These are phyloP conservation scores for Tinea semifulvella DNA, from an alignment of 2,888 invertebrate genomes.

Conservation along the genomic window DNA sequence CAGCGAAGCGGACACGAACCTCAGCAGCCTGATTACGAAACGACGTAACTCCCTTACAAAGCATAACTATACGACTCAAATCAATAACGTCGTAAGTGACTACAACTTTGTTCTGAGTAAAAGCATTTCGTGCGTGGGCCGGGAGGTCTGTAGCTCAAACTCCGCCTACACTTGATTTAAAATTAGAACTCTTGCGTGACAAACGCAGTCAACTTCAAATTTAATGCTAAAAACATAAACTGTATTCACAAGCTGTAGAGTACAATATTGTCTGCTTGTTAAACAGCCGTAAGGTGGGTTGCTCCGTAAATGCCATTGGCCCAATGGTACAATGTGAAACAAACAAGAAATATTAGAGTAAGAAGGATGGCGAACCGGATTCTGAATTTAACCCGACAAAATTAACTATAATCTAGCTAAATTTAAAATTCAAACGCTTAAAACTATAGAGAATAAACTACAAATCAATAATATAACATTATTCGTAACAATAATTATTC, in stretches of 20 bases:
- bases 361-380: slow-evolving; percentile 53
- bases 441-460: slow-evolving; percentile 1
- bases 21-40: slow-evolving; percentile 31
- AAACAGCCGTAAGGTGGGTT: slow-evolving; percentile 61
- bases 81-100: slow-evolving; percentile 64
- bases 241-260: slow-evolving; percentile 58
- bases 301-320: slow-evolving; percentile 63
- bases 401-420: slow-evolving; percentile 1
- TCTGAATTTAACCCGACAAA: slow-evolving; percentile 29
- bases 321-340: slow-evolving; percentile 59
- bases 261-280: slow-evolving; percentile 56
- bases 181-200: slow-evolving; percentile 67
- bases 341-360: slow-evolving; percentile 57
- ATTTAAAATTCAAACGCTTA: background rate
- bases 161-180: slow-evolving; percentile 68
- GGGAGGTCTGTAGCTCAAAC: slow-evolving; percentile 57
- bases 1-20: slow-evolving; percentile 35
- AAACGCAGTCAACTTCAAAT: slow-evolving; percentile 62
- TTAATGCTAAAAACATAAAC: slow-evolving; percentile 63
- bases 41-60: slow-evolving; percentile 45
- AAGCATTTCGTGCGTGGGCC: slow-evolving; percentile 65
- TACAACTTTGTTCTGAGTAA: slow-evolving; percentile 59
- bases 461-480: background rate
- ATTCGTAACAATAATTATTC: slow-evolving; percentile 17
- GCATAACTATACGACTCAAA: slow-evolving; percentile 51